Evolutionary conservation across 92 coral and sea anemone species (phyloP), one percentile per base, ranked within the genome.

Genomic region (Scolanthus callimorphus): DNA sequence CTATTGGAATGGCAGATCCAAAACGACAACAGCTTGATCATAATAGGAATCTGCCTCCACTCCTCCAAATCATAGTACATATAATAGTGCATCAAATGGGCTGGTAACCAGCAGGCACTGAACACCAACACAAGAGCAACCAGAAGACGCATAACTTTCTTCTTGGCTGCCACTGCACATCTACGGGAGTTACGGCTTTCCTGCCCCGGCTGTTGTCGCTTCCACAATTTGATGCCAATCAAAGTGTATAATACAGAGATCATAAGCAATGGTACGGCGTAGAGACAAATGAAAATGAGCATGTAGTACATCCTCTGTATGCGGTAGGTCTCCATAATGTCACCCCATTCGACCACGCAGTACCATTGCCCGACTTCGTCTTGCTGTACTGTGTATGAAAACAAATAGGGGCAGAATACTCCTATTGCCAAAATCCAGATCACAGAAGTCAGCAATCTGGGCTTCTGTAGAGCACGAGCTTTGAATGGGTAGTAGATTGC

Each of bases 71-170:
- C 55, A 25, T 65, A 73, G 27, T 43, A 73, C 60, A 29, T 39
- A 25, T 70, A 46, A 17, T 71, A 67, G 49, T 86, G 95, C 82
- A 86, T 81, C 38, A 61, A 25, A 27, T 86, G 95, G 0, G 76
- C 89, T 0, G 95, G 95, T 31, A 77, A 67, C 69, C 90, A 78
- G 31, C 82, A 86, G 9, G 77, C 27, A 1, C 89, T 82, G 47
- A 86, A 86, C 0, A 76, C 79, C 4, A 51, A 31, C 17, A 86
- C 84, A 11, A 86, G 73, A 10, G 51, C 59, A 41, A 86, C 29
- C 3, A 86, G 87, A 56, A 86, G 67, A 25, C 63, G 73, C 15
- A 79, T 52, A 39, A 80, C 77, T 49, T 63, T 84, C 39, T 79
- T 74, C 31, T 82, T 86, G 22, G 64, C 74, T 24, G 46, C 49